Base-by-base conservation (phyloP, 2,888 invertebrate species). In the Cremastobaeus sp. region DNA sequence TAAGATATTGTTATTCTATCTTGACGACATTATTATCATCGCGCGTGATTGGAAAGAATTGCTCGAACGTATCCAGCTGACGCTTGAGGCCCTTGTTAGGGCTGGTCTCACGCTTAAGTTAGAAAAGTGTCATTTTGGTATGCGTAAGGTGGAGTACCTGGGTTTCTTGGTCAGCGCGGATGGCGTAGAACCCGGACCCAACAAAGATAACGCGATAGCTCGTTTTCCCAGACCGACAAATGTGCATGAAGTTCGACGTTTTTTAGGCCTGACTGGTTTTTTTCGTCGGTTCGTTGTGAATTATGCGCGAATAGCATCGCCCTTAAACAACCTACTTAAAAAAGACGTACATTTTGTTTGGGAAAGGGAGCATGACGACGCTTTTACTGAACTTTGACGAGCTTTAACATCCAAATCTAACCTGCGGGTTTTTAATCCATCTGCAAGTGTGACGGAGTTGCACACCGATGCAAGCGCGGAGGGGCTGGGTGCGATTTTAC, bases 11-110 rank as follows among this genome's bases (percentile, higher is more conserved):
- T 25, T 81, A 9, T 78, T 74, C 0, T 85, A 82, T 45, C 47
- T 86, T n/a, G 85, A 86, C 45, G 85, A 85, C 47, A 68, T 83
- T 12, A 25, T 84, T 0, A 57, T 83, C 0, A 47, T 47, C 9
- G 81, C 76, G 4, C 41, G 14, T 17, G 39, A 70, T 1, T 82
- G 79, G 77, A 30, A 45, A 0, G 78, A 82, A 14, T 76, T 84
- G 48, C 20, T 79, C 17, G 9, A 35, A 21, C 77, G 76, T 39
- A 50, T 83, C 2, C n/a, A 41, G 47, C 18, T 34, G 34, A 78
- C 83, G 0, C 68, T 84, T 0, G 54, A 79, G 15, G 68, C 76
- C 3, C 39, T 82, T 2, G 32, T 62, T 9, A 32, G 72, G 8
- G 79, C 79, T 0, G 72, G 78, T 0, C 54, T 84, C 8, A 85